Evolutionary conservation across 2,113 vertebrate genomes (phyloP).

Genomic region (Cyphomyrus discorhynchus): DNA sequence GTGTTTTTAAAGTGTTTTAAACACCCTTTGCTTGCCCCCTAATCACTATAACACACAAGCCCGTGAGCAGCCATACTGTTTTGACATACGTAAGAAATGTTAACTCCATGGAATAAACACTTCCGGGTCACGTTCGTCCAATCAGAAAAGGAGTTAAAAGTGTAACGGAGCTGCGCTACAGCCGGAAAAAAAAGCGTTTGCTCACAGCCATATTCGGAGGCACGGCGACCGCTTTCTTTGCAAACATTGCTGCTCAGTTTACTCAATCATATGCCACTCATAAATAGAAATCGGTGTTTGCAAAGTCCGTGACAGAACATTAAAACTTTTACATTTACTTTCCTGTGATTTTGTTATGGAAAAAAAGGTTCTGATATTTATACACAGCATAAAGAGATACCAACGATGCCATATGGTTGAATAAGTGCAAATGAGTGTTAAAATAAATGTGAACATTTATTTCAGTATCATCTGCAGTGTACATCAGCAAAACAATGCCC

Average conservation of each 20-base stretch:
- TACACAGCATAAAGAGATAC: background rate
- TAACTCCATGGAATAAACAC: background rate
- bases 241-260: background rate
- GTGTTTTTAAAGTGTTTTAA: background rate
- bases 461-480: background rate
- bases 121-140: background rate
- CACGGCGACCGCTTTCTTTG: background rate
- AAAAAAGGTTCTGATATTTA: background rate
- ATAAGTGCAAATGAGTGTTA: background rate
- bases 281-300: background rate
- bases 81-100: constrained; percentile 24
- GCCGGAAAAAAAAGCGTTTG: background rate
- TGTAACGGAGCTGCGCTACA: background rate
- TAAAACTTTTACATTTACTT: background rate
- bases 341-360: background rate
- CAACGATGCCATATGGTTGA: background rate
- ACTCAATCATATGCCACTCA: background rate
- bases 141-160: background rate
- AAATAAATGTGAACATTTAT: background rate
- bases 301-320: background rate
- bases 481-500: background rate
- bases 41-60: constrained; percentile 15
- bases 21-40: constrained; percentile 44
- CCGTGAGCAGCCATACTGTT: constrained; percentile 51
- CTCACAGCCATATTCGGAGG: background rate